Base-by-base conservation (phyloP, 1,140 invertebrate genomes). In the Notospermus geniculatus region DNA sequence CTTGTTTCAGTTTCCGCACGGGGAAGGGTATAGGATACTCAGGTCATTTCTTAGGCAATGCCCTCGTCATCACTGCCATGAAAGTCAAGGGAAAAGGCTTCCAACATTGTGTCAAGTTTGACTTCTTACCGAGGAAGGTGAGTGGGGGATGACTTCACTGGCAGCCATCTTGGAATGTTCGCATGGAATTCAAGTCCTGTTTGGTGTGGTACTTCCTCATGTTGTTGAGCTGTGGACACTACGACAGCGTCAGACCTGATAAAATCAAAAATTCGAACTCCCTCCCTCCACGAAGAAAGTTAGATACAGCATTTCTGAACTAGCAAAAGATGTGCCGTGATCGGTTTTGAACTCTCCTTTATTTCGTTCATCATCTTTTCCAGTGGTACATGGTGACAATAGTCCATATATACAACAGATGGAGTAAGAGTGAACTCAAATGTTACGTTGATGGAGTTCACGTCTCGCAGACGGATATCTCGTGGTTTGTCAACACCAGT, bases 341-440 rank as follows among this genome's bases (percentile, higher is more conserved):
- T n/a, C n/a, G n/a, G n/a, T n/a, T n/a, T n/a, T n/a, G n/a, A 36
- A 36, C 32, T 7, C 15, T 36, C 32, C 32, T 15, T 4, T 15
- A 4, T 36, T 36, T 36, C 32, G 5, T 36, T 36, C 32, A 7
- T 36, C 32, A 36, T 36, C 32, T 67, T 74, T 84, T 69, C 52
- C 82, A 94, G 90, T 98, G 96, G 97, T 98, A 99, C 83, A 97
- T 98, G 90, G 90, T 99, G 77, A 93, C 95, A 9, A 88, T 98
- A 72, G 94, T 97, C 70, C 97, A 97, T 85, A 95, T 98, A 80
- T 99, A 99, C 87, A 98, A 98, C 84, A 88, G 96, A 74, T 99
- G 97, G 97, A 97, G 93, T 65, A 97, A 97, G 83, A 97, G 94
- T 82, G 96, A 99, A 86, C 95, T 99, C 77, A 95, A 97, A 82